These are phyloP conservation scores for Acanthornis magna DNA, from an alignment of 2,797 vertebrate species.

Conservation along the genomic window DNA sequence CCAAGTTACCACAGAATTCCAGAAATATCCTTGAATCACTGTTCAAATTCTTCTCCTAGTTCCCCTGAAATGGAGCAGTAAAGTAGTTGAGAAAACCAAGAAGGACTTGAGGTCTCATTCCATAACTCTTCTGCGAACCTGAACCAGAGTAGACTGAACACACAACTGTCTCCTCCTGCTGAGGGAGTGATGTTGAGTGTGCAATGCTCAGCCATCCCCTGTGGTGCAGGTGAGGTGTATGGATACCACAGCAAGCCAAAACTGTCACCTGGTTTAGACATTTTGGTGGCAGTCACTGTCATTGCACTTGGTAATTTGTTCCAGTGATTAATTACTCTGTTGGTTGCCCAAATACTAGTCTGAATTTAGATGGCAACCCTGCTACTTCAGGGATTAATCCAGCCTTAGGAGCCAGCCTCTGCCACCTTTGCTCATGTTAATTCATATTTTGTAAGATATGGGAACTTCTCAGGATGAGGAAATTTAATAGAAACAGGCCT, in stretches of 20 bases:
- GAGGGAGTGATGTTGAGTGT: rapidly evolving
- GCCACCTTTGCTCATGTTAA: not conserved
- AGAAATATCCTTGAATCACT: constrained; percentile 11
- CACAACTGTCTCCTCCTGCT: not conserved
- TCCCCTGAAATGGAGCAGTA: not conserved
- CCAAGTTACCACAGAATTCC: not conserved
- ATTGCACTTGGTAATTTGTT: not conserved
- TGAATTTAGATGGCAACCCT: not conserved
- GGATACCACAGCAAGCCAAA: not conserved
- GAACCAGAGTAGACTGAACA: not conserved
- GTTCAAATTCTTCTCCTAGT: not conserved
- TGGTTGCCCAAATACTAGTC: not conserved
- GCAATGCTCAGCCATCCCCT: not conserved
- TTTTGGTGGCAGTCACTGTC: not conserved
- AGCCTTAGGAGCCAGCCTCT: not conserved
- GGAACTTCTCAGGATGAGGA: not conserved
- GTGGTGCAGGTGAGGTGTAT: not conserved
- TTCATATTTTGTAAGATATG: not conserved
- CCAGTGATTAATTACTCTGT: not conserved
- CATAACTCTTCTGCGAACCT: not conserved
- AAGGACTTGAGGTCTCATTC: not conserved
- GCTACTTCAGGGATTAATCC: not conserved
- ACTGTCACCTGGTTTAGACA: not conserved
- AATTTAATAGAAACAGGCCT: not conserved
- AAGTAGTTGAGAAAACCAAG: not conserved